Conservation (phyloP, 1,140 invertebrate species). For the Campoletis sonorensis region DNA sequence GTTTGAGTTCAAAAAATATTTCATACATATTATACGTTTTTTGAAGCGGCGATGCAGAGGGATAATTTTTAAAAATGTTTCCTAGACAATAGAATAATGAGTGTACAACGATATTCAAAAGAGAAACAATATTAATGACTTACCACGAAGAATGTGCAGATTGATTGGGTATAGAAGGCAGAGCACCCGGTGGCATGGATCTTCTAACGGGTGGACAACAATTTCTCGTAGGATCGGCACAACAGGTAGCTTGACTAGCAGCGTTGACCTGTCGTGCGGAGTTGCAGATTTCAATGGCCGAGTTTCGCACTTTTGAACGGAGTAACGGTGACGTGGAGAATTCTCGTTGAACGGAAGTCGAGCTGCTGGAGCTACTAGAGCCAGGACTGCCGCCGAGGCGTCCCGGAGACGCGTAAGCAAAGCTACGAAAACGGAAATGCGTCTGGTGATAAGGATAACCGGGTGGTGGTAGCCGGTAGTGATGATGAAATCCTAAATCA, state of each 20-base stretch:
- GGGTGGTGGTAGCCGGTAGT: slow-evolving; percentile 78
- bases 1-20: no score
- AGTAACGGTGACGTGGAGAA: slow-evolving; percentile 74
- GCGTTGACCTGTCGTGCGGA: slow-evolving; percentile 56
- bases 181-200: slow-evolving; percentile 74
- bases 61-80: no score
- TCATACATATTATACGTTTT: no score
- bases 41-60: no score
- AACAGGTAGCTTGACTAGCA: slow-evolving; percentile 76
- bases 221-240: slow-evolving; percentile 67
- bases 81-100: no score
- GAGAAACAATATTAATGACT: slow-evolving; percentile 66
- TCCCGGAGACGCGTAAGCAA: slow-evolving; percentile 70
- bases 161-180: slow-evolving; percentile 77
- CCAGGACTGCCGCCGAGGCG: slow-evolving; percentile 75
- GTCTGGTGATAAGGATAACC: slow-evolving; percentile 72
- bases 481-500: slow-evolving; percentile 79
- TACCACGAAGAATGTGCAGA: slow-evolving; percentile 80
- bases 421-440: slow-evolving; percentile 72
- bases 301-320: slow-evolving; percentile 75
- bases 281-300: slow-evolving; percentile 72
- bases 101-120: no score
- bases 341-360: slow-evolving; percentile 71
- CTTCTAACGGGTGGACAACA: slow-evolving; percentile 76
- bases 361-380: slow-evolving; percentile 75